Evolutionary conservation across 2,888 invertebrate genomes (phyloP).

Genomic region (Bhutanitis thaidina): DNA sequence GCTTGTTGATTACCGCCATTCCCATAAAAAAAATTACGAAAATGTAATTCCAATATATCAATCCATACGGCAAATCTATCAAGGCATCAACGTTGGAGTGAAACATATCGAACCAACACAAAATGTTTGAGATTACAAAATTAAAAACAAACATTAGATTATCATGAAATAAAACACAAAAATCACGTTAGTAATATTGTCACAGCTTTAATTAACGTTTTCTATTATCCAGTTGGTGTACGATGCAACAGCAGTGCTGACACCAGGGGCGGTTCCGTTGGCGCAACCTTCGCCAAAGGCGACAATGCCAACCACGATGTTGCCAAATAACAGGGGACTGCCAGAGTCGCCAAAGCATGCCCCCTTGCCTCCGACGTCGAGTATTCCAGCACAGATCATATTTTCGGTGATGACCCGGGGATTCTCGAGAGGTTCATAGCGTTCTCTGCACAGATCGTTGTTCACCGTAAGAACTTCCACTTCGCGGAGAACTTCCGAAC

Average conservation of each 20-base stretch:
- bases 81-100: too few species aligned
- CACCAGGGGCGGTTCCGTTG: conserved; percentile 53
- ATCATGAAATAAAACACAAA: too few species aligned
- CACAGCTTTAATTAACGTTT: conserved; percentile 8
- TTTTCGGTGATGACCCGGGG: conserved; percentile 42
- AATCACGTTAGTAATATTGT: too few species aligned
- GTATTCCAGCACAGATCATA: conserved; percentile 58
- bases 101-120: too few species aligned
- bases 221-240: conserved; percentile 26
- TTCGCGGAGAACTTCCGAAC: conserved; percentile 38
- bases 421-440: conserved; percentile 38
- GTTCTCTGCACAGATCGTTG: conserved; percentile 42
- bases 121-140: too few species aligned
- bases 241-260: conserved; percentile 51
- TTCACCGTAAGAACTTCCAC: conserved; percentile 43
- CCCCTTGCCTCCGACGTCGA: conserved; percentile 44
- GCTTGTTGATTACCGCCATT: too few species aligned
- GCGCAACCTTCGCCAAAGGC: conserved; percentile 63
- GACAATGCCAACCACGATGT: conserved; percentile 53
- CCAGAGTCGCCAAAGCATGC: conserved; percentile 49
- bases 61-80: too few species aligned
- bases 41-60: too few species aligned
- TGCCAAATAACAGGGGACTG: conserved; percentile 32
- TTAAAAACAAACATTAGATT: too few species aligned
- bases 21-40: too few species aligned